A percentile compares a stretch with the other conserved stretches of the same genome.
Conservation (phyloP, 1,140 invertebrate genomes). For the Neuroterus valhalla region DNA sequence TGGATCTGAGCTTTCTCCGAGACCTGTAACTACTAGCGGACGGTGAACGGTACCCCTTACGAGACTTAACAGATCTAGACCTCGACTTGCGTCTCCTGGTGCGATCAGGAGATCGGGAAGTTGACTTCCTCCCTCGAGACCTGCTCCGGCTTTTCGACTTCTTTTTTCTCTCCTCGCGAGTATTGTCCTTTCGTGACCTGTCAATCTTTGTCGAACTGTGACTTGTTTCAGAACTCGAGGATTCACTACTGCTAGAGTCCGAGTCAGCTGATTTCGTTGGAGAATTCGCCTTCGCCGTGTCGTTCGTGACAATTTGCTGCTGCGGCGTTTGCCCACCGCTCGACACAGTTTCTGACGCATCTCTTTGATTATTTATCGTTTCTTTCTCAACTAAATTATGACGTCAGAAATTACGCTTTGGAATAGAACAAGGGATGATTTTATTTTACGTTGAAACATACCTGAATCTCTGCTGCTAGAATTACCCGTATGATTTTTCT, state of each 20-base stretch:
- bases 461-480: conserved; percentile 69
- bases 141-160: conserved; percentile 64
- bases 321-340: conserved; percentile 65
- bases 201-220: conserved; percentile 47
- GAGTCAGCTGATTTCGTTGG: conserved; percentile 61
- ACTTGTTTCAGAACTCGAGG: conserved; percentile 57
- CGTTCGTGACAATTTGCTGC: conserved; percentile 51
- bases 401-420: conserved; percentile 53
- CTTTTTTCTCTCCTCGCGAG: conserved; percentile 53
- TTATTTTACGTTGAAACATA: conserved; percentile 62
- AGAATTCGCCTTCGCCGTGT: conserved; percentile 54
- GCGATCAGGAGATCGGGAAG: conserved; percentile 60
- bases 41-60: conserved; percentile 60
- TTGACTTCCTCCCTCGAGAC: conserved; percentile 60
- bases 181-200: conserved; percentile 52
- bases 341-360: conserved; percentile 68
- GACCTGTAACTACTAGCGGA: conserved; percentile 62
- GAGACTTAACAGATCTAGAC: conserved; percentile 54
- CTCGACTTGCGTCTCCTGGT: conserved; percentile 54
- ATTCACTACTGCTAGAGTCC: conserved; percentile 59
- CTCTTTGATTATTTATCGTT: conserved; percentile 73
- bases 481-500: conserved; percentile 73
- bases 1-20: conserved; percentile 49
- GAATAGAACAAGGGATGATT: conserved; percentile 33
- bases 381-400: conserved; percentile 73